These are phyloP conservation scores for Lagopus leucura DNA, from an alignment of 2,113 vertebrate species.

Conservation along the genomic window DNA sequence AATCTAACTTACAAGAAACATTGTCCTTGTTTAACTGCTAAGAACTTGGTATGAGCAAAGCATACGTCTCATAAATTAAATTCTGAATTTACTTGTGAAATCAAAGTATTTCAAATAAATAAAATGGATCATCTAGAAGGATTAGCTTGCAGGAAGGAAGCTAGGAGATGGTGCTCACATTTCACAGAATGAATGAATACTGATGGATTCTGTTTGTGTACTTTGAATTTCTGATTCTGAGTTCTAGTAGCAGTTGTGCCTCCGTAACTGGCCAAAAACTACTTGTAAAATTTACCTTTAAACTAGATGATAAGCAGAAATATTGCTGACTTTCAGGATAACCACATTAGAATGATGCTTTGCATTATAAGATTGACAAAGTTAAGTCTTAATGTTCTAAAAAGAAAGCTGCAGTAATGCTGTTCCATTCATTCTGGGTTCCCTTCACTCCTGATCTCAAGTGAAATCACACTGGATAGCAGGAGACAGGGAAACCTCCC, in stretches of 20 bases:
- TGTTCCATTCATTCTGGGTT: neutral
- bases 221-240: neutral
- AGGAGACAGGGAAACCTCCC: neutral
- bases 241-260: neutral
- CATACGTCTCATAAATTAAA: neutral
- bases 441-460: neutral
- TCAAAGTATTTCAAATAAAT: neutral
- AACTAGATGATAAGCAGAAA: neutral
- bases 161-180: rapidly evolving
- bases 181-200: rapidly evolving
- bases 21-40: neutral
- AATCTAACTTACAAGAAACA: neutral
- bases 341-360: neutral
- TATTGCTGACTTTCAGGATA: neutral
- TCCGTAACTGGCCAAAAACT: neutral
- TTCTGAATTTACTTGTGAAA: neutral
- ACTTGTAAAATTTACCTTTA: neutral
- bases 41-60: neutral
- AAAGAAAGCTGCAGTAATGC: neutral
- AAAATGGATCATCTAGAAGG: neutral
- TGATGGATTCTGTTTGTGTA: neutral
- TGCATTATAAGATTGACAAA: neutral
- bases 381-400: neutral
- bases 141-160: neutral
- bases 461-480: neutral